Conservation (phyloP, 2,797 vertebrate genomes). For the Coregonus suidteri region DNA sequence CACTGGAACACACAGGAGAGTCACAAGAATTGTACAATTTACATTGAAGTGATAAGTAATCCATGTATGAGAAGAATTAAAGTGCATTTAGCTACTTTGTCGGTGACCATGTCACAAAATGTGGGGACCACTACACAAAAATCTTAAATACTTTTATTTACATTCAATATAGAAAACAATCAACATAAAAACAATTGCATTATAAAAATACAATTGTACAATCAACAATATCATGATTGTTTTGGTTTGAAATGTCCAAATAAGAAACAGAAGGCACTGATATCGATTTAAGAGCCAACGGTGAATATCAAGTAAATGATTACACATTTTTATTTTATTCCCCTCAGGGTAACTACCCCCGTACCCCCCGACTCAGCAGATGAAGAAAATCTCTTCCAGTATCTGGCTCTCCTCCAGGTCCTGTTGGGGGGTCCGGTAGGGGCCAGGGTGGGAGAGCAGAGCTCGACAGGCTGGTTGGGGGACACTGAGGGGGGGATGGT, state of each 20-base stretch:
- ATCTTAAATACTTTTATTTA: slow-evolving; percentile 65
- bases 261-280: slow-evolving; percentile 29
- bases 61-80: background rate
- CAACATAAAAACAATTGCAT: slow-evolving; percentile 22
- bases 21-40: background rate
- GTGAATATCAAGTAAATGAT: slow-evolving; percentile 19
- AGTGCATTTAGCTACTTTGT: background rate
- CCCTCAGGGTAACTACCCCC: too few relatives aligned
- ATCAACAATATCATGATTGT: slow-evolving; percentile 40
- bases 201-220: slow-evolving; percentile 21
- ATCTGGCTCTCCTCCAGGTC: slow-evolving; percentile 90
- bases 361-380: slow-evolving; percentile 72
- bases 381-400: slow-evolving; percentile 95
- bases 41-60: background rate
- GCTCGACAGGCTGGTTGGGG: slow-evolving; percentile 23
- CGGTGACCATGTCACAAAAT: slow-evolving; percentile 14
- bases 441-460: slow-evolving; percentile 42
- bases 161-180: slow-evolving; percentile 33
- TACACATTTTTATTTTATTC: background rate
- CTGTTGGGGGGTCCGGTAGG: slow-evolving; percentile 59
- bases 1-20: background rate
- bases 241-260: slow-evolving; percentile 28
- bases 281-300: slow-evolving; percentile 11
- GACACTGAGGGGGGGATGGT: slow-evolving; percentile 18
- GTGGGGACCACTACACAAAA: background rate